Percentiles rank a stretch among this genome's conserved stretches.
Evolutionary conservation across 2,113 vertebrate genomes (phyloP).

Genomic region (Pelecanus crispus): DNA sequence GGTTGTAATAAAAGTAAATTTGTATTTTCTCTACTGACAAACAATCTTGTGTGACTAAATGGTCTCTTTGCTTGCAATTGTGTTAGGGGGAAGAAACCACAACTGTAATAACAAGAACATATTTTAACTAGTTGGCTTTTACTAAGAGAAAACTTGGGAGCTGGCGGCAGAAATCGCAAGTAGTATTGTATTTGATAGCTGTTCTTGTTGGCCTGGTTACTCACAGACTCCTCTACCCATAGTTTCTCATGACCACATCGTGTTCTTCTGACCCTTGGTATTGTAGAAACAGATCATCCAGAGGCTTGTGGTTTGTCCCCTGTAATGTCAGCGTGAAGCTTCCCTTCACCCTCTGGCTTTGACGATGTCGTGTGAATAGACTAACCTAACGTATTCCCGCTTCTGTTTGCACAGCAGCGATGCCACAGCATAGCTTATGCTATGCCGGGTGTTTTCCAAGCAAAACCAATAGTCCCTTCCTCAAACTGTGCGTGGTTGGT

Average conservation of each 20-base stretch:
- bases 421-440: background rate
- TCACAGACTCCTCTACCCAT: background rate
- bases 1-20: conserved; percentile 47
- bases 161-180: background rate
- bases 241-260: background rate
- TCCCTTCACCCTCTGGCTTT: background rate
- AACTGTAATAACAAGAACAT: background rate
- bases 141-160: background rate
- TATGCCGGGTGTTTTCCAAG: background rate
- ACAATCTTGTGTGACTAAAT: background rate
- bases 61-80: background rate
- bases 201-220: background rate
- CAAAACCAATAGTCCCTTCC: background rate
- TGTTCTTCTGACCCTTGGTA: background rate
- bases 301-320: background rate
- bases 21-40: conserved; percentile 56
- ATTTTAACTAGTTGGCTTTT: background rate
- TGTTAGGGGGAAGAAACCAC: background rate
- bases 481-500: background rate
- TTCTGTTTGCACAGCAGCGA: background rate
- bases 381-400: accelerated
- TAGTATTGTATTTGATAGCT: background rate
- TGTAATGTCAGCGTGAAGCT: background rate
- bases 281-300: background rate
- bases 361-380: background rate